These are phyloP conservation scores for Poicephalus gulielmi DNA, from an alignment of 2,113 vertebrate genomes.

Conservation along the genomic window DNA sequence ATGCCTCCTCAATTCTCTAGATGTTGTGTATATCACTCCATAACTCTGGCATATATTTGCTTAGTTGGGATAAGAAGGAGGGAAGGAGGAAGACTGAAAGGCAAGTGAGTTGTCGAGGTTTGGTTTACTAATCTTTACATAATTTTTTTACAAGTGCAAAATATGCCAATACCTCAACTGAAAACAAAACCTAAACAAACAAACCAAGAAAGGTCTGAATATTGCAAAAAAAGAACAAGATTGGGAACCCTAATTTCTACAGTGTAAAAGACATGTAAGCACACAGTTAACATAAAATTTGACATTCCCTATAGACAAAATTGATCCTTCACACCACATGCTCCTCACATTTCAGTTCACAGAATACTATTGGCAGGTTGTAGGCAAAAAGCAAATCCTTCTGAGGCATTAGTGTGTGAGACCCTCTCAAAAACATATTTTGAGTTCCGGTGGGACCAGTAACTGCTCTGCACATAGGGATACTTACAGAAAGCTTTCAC, in stretches of 20 bases:
- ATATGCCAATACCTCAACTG: background rate
- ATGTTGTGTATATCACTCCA: background rate
- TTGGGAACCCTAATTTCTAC: background rate
- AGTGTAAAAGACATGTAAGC: background rate
- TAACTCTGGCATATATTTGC: background rate
- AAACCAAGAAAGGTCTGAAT: background rate
- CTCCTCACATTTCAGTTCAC: background rate
- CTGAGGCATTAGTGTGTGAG: background rate
- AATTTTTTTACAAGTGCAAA: background rate
- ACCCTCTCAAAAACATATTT: background rate
- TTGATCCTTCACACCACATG: background rate
- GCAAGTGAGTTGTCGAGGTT: background rate
- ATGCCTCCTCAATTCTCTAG: background rate
- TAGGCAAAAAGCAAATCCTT: background rate
- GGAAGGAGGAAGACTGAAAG: background rate
- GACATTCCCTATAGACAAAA: background rate
- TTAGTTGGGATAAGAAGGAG: background rate
- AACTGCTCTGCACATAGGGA: background rate
- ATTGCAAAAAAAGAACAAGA: background rate
- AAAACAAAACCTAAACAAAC: background rate
- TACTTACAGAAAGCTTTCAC: slow-evolving; percentile 44
- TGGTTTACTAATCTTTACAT: background rate
- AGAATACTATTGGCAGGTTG: background rate
- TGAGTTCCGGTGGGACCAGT: background rate
- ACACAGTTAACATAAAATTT: background rate